phyloP scores from a whole-genome alignment of 2,888 invertebrate species.

The Cheilosia impressa region DNA sequence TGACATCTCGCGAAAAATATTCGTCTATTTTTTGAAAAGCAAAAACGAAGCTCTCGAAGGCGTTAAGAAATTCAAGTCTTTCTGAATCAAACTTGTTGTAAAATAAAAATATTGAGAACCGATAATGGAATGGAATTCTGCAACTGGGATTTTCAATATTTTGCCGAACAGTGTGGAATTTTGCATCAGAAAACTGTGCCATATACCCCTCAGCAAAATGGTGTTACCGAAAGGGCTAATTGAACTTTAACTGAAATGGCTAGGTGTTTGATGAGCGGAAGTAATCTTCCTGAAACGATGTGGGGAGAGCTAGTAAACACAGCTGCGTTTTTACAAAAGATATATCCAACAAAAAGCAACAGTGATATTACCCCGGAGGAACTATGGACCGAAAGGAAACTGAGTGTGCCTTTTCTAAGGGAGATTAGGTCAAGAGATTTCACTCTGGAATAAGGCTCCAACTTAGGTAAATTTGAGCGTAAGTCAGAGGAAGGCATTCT shows the following conservation, averaged over 20 bases:
- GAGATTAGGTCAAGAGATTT: conserved; percentile 22
- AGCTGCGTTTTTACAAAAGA: conserved; percentile 10
- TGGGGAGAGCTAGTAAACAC: conserved; percentile 34
- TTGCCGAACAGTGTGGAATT: conserved; percentile 2
- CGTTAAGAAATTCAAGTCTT: conserved; percentile 16
- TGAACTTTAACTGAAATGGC: conserved; percentile 14
- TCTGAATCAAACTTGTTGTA: conserved; percentile 12
- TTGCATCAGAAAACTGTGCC: conserved; percentile 24
- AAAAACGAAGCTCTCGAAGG: conserved; percentile 18
- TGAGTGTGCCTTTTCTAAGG: conserved; percentile 23
- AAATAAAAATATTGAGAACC: conserved; percentile 15
- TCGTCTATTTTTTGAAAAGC: conserved; percentile 13
- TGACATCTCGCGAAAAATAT: conserved; percentile 16
- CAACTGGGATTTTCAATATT: conserved; percentile 11
- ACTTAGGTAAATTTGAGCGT: conserved; percentile 37
- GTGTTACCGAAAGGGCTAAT: conserved; percentile 9
- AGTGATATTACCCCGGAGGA: conserved; percentile 24
- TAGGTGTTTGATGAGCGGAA: background rate
- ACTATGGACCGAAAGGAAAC: conserved; percentile 30
- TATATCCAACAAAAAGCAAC: conserved; percentile 19
- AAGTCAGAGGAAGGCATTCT: conserved; percentile 32
- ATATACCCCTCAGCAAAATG: conserved; percentile 29
- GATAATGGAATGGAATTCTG: background rate
- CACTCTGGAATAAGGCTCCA: conserved; percentile 19
- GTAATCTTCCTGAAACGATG: conserved; percentile 1